Conservation (phyloP, 2,113 vertebrate species). For the Calyptommatus sinebrachiatus region DNA sequence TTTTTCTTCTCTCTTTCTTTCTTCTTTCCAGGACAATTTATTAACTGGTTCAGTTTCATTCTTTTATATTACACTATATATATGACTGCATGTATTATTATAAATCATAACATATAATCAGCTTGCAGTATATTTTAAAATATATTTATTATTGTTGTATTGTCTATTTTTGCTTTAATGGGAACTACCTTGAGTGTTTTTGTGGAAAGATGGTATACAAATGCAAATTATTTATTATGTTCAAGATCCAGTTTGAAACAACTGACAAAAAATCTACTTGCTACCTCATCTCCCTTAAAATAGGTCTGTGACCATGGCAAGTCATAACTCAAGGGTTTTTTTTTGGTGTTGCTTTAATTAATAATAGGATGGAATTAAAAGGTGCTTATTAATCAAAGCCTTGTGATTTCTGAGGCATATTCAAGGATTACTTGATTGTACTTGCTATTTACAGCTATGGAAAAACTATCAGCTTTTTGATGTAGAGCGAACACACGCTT, state of each 20-base stretch:
- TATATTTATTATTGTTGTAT: too few species aligned
- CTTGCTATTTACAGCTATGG: conserved; percentile 15
- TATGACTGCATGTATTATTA: too few species aligned
- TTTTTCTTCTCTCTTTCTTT: too few species aligned
- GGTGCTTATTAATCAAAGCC: conserved; percentile 14
- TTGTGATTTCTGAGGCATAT: conserved; percentile 46
- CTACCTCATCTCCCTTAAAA: neutral
- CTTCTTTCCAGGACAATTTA: too few species aligned
- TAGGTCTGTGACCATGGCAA: neutral
- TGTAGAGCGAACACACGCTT: conserved; percentile 39
- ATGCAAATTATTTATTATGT: neutral
- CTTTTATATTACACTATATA: too few species aligned
- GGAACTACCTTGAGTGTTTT: too few species aligned
- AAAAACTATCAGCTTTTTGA: conserved; percentile 32
- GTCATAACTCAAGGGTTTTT: neutral
- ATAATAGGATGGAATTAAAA: neutral
- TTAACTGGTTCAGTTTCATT: too few species aligned
- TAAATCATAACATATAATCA: too few species aligned
- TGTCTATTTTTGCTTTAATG: too few species aligned
- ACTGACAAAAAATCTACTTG: neutral
- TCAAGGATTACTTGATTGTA: conserved; percentile 18
- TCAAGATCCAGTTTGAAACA: neutral
- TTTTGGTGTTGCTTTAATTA: neutral
- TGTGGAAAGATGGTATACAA: too few species aligned
- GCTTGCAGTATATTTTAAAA: too few species aligned